Evolutionary conservation across 1,140 invertebrate species (phyloP).

Genomic region (Lethrus apterus): DNA sequence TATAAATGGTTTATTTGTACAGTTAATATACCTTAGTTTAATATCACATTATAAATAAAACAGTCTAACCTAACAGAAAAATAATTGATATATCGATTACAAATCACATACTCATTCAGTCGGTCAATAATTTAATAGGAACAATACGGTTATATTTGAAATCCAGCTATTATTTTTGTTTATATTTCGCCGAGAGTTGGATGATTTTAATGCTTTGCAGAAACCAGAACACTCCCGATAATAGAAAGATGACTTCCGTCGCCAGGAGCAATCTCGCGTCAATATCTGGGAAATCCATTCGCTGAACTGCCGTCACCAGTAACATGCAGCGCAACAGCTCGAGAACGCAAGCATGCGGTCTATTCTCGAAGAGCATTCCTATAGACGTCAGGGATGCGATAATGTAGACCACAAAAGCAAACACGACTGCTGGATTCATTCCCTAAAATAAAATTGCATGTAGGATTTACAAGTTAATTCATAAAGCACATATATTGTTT

Average conservation of each 20-base stretch:
- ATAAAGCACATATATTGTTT: neutral
- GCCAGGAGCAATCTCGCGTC: constrained; percentile 23
- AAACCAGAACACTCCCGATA: constrained; percentile 42
- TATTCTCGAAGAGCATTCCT: constrained; percentile 59
- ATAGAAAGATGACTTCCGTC: constrained; percentile 38
- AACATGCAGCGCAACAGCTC: constrained; percentile 37
- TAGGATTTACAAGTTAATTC: neutral
- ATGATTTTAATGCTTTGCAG: constrained; percentile 35
- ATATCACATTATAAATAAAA: too few species aligned
- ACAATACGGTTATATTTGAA: too few species aligned
- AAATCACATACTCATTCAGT: too few species aligned
- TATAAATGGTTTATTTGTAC: too few species aligned
- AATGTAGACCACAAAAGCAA: constrained; percentile 54
- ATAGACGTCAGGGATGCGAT: constrained; percentile 59
- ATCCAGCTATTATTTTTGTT: constrained; percentile 7
- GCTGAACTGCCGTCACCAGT: constrained; percentile 32
- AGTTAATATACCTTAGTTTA: too few species aligned
- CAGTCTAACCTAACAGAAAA: too few species aligned
- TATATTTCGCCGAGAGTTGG: constrained; percentile 24
- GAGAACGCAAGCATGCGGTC: constrained; percentile 33
- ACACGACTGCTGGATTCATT: constrained; percentile 49
- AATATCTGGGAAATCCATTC: constrained; percentile 27
- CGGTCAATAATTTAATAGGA: too few species aligned
- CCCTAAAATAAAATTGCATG: constrained; percentile 47
- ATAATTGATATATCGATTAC: too few species aligned